Evolutionary conservation across 1,140 invertebrate genomes (phyloP).

Genomic region (Hylaeus volcanicus): DNA sequence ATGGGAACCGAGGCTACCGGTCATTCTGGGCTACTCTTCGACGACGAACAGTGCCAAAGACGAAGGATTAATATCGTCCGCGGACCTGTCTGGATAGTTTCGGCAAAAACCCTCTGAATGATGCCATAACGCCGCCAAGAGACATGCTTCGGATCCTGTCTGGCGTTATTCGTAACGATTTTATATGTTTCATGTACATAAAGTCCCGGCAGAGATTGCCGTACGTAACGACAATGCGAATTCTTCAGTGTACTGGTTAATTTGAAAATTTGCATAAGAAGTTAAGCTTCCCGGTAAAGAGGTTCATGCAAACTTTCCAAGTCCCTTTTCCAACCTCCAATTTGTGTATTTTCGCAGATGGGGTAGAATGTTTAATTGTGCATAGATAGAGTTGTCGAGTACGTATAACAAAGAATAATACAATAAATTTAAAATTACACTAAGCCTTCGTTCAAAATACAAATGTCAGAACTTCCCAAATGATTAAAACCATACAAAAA

Average conservation of each 20-base stretch:
- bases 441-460: no score
- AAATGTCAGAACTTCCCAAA: no score
- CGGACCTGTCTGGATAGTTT: neutral
- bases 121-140: neutral
- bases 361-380: neutral
- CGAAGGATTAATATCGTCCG: slow-evolving; percentile 18
- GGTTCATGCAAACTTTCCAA: no score
- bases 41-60: slow-evolving; percentile 28
- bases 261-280: no score
- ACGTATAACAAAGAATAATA: neutral
- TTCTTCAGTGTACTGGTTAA: no score
- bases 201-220: no score
- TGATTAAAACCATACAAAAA: no score
- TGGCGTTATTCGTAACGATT: no score
- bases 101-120: neutral
- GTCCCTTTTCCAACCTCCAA: no score
- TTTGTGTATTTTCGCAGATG: neutral
- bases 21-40: slow-evolving; percentile 44
- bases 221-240: no score
- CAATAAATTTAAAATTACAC: no score
- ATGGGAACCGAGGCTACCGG: slow-evolving; percentile 46
- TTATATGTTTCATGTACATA: neutral
- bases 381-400: neutral
- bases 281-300: no score
- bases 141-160: neutral